Evolutionary conservation across 1,140 invertebrate species (phyloP), one percentile per base, ranked within the genome.

Genomic region (Glossosoma conforme): DNA sequence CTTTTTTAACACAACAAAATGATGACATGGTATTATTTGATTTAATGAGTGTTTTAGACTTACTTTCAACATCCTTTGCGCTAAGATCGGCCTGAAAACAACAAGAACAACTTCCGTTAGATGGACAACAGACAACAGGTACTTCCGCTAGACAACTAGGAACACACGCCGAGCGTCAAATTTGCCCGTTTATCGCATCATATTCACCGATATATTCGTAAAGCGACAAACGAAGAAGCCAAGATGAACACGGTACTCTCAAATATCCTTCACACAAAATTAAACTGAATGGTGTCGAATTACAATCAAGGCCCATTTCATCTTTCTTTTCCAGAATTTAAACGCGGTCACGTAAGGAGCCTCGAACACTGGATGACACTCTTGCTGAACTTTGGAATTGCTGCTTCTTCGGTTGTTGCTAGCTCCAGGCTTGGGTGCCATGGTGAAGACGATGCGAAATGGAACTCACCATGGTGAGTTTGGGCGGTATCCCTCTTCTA

Each of bases 51-150:
- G n/a, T n/a, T n/a, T n/a, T n/a, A n/a, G n/a, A 85, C 83, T 85
- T 73, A 86, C 84, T 84, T 78, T 86, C 84, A 63, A 85, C 68
- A 65, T 86, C 84, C 71, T 77, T 83, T 67, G 80, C 76, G 66
- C 75, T 79, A 61, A 86, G 79, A 71, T 85, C 82, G 69, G 81
- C 81, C 83, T 86, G 76, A 65, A 81, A 79, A 54, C 44, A 15
- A 59, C 33, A 47, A 54, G 49, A 44, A 36, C 52, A 42, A 50
- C 46, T 21, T 44, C 38, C 30, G 41, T 57, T 57, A 57, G 45
- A 44, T 43, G n/a, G 32, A 15, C 15, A 11, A 33, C n/a, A 33
- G 3, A n/a, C 3, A 41, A 41, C 14, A 28, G 24, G 5, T 32
- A 4, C 6, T 30, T 32, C 24, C n/a, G n/a, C 15, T 22, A 3